Base-by-base conservation (phyloP, 2,888 invertebrate genomes). In the Tethea ocularis region DNA sequence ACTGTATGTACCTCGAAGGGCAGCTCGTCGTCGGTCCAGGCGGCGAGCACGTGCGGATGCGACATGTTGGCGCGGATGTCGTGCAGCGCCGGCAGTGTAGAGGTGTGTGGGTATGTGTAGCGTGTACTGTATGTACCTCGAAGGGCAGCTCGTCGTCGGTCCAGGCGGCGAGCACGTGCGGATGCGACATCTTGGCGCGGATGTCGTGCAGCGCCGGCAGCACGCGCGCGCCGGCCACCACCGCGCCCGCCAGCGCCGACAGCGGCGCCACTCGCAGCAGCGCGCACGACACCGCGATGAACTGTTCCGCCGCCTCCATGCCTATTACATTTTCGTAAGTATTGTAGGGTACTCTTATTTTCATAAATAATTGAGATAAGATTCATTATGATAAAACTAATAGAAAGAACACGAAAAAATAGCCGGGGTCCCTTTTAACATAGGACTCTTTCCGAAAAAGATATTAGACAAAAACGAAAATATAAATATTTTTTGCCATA, bases 1-100 rank as follows among this genome's bases (percentile, higher is more conserved):
- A 23, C n/a, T 22, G 0, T 46, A 26, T 52, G 38, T 58, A 90
- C 92, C 88, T 92, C 92, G 0, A 98, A 97, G 4, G 99, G 99
- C 80, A 99, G 94, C 93, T 99, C 99, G 85, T 99, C 99, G 80
- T 97, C 97, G 76, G 96, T 97, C 99, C 99, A 99, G 75, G 99
- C 98, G 58, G 97, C 97, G 57, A 97, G 95, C 53, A 99, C 99
- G 78, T 93, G 92, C 63, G 93, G 93, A 63, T 93, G 92, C 64
- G 91, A 81, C 92, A 93, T 93, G 80, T 93, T 93, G 70, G 90
- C 84, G 63, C 92, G 82, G 69, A 99, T 98, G 89, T 98, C 99
- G 63, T 99, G 94, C 62, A 99, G 94, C 51, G 99, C 98, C 20
- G 99, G 99, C 74, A 99, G 93, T 54, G 15, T 15, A n/a, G 5